phyloP scores from a whole-genome alignment of 2,797 vertebrate species.

The Rhinogobio ventralis region DNA sequence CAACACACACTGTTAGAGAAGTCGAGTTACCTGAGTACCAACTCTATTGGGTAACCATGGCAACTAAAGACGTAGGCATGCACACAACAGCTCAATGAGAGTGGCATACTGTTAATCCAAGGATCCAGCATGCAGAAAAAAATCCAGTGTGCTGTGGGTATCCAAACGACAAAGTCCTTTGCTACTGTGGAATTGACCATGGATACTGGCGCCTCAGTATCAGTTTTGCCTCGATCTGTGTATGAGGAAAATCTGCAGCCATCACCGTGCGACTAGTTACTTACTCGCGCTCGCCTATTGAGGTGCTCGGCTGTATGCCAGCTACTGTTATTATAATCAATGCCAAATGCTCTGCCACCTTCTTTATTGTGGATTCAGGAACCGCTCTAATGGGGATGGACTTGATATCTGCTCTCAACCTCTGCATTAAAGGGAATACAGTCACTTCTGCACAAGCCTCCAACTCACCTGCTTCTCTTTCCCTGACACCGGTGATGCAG shows the following conservation, averaged over 20 bases:
- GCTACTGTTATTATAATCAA: neutral
- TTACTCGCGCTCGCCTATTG: too few species aligned
- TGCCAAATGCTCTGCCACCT: neutral
- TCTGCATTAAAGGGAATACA: neutral
- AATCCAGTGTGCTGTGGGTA: neutral
- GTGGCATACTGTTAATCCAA: neutral
- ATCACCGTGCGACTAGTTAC: too few species aligned
- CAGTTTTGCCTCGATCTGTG: neutral
- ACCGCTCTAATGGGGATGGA: neutral
- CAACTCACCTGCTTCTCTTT: neutral
- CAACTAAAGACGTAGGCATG: too few species aligned
- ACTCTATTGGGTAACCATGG: too few species aligned
- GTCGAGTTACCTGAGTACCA: neutral
- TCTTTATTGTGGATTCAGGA: neutral
- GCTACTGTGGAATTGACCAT: neutral
- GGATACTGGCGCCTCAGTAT: neutral
- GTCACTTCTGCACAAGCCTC: neutral
- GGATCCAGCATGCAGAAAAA: neutral
- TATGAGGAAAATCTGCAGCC: too few species aligned
- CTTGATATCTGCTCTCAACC: neutral
- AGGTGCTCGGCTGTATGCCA: neutral
- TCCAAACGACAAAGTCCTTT: neutral
- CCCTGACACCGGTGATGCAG: neutral
- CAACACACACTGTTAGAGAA: too few species aligned
- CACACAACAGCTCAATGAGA: too few species aligned